phyloP scores from a whole-genome alignment of 2,113 vertebrate genomes.

The Narcine bancroftii region DNA sequence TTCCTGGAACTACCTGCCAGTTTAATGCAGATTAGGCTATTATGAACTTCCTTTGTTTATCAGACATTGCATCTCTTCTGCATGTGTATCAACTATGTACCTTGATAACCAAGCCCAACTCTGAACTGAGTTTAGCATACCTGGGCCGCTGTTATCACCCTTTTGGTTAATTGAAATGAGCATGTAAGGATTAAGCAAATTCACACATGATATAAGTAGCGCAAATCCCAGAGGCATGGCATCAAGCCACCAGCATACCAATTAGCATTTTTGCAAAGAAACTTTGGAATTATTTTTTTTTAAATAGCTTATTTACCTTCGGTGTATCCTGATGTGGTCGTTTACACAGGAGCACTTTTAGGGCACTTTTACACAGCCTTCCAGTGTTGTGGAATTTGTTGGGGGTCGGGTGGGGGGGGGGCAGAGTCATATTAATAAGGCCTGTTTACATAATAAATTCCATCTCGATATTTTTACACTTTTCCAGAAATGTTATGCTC shows the following conservation, averaged over 20 bases:
- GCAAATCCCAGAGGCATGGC: background rate
- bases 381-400: too few relatives aligned
- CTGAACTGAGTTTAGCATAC: background rate
- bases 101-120: background rate
- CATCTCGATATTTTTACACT: too few relatives aligned
- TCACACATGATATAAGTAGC: conserved; percentile 11
- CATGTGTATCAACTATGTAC: background rate
- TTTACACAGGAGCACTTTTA: too few relatives aligned
- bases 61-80: conserved; percentile 19
- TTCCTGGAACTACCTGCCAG: background rate
- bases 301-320: too few relatives aligned
- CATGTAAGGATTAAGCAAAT: conserved; percentile 13
- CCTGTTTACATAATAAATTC: too few relatives aligned
- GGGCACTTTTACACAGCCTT: too few relatives aligned
- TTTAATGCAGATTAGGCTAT: background rate
- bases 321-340: too few relatives aligned
- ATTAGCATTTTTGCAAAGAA: too few relatives aligned
- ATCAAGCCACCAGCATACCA: background rate
- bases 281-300: too few relatives aligned
- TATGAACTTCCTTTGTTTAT: conserved; percentile 26
- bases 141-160: background rate
- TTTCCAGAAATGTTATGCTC: too few relatives aligned
- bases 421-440: too few relatives aligned
- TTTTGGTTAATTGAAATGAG: background rate
- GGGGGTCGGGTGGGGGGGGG: too few relatives aligned